Evolutionary conservation across 2,113 vertebrate genomes (phyloP).

Genomic region (Jaculus jaculus): DNA sequence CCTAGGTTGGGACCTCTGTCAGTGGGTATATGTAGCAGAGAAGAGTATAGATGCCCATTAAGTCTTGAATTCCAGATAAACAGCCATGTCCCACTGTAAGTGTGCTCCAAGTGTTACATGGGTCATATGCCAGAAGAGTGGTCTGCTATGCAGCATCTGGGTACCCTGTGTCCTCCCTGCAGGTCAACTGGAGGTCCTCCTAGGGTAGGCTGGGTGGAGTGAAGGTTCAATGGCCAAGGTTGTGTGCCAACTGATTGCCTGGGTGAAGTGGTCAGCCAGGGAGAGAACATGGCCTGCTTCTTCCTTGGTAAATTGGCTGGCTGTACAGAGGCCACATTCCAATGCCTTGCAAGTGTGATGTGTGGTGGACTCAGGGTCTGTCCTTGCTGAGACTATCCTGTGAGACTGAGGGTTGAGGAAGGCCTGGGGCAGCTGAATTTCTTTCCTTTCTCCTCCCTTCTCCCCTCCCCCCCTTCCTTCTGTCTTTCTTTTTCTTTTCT

Average conservation of each 20-base stretch:
- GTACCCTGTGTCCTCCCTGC: not conserved
- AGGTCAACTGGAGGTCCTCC: not conserved
- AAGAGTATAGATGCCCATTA: not conserved
- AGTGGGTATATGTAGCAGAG: accelerated
- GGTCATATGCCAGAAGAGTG: accelerated
- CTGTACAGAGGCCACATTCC: not conserved
- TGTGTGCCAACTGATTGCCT: not conserved
- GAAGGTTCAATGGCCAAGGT: not conserved
- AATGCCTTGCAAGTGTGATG: accelerated
- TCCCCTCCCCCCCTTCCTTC: no score
- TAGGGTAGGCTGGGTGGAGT: not conserved
- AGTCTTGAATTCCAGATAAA: not conserved
- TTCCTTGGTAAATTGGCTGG: not conserved
- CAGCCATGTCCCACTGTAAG: accelerated
- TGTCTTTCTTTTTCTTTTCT: no score
- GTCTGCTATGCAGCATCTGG: accelerated
- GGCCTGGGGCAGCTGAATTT: not conserved
- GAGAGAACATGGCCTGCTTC: not conserved
- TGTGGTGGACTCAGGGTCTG: not conserved
- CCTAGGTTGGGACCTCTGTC: not conserved
- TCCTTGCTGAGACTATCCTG: not conserved
- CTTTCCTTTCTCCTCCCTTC: not conserved
- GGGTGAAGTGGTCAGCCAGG: not conserved
- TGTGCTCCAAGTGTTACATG: accelerated
- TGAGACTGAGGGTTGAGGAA: not conserved